phyloP scores from a whole-genome alignment of 2,113 vertebrate genomes.

The Archocentrus centrarchus region DNA sequence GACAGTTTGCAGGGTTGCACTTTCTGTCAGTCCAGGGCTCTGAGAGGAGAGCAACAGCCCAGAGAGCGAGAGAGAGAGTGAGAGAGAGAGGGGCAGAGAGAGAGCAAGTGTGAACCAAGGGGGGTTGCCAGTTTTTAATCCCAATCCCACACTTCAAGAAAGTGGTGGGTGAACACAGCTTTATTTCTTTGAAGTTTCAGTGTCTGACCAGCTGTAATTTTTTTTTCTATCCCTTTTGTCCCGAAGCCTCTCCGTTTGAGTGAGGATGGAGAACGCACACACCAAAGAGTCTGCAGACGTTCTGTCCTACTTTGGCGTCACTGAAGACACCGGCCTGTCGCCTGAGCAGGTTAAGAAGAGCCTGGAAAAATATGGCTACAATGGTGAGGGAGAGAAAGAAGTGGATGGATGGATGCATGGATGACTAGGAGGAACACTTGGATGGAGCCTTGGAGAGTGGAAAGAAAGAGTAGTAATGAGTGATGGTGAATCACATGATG shows the following conservation, averaged over 20 bases:
- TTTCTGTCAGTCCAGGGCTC: slow-evolving; percentile 81
- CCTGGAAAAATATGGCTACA: slow-evolving; percentile 89
- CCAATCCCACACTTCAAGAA: slow-evolving; percentile 74
- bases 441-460: background rate
- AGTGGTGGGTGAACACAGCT: slow-evolving; percentile 73
- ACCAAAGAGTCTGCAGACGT: slow-evolving; percentile 83
- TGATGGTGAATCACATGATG: slow-evolving; percentile 21
- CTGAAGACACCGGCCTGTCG: slow-evolving; percentile 85
- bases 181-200: slow-evolving; percentile 29
- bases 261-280: slow-evolving; percentile 90
- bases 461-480: background rate
- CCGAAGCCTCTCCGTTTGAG: slow-evolving; percentile 77
- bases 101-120: slow-evolving; percentile 66
- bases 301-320: slow-evolving; percentile 88
- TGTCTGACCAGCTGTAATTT: slow-evolving; percentile 22
- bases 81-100: slow-evolving; percentile 69
- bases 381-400: slow-evolving; percentile 83
- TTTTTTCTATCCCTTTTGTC: slow-evolving; percentile 42
- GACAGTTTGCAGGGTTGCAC: slow-evolving; percentile 80
- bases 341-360: slow-evolving; percentile 88
- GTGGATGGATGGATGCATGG: background rate
- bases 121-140: slow-evolving; percentile 72
- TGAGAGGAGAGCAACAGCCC: slow-evolving; percentile 71
- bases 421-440: background rate
- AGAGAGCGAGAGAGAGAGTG: slow-evolving; percentile 69